These are phyloP conservation scores for Muschampia plurimacula DNA, from an alignment of 2,888 invertebrate species.

Conservation along the genomic window DNA sequence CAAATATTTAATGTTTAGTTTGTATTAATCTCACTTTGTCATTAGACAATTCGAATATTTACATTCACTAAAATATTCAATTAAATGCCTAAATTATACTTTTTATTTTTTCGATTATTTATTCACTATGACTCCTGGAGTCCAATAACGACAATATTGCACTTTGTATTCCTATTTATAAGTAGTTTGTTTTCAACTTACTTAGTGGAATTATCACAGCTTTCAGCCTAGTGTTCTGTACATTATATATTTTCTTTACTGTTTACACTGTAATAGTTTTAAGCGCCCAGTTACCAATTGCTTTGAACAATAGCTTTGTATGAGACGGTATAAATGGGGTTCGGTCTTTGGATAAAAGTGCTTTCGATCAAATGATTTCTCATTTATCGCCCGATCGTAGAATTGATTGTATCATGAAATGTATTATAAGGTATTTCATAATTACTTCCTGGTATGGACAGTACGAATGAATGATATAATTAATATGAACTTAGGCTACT, in stretches of 20 bases:
- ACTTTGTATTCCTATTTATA: constrained; percentile 65
- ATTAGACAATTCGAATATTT: too few relatives aligned
- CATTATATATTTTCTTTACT: constrained; percentile 46
- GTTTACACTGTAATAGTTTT: constrained; percentile 38
- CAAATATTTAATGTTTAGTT: background rate
- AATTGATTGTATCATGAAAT: too few relatives aligned
- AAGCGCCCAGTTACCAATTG: background rate
- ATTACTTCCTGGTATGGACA: too few relatives aligned
- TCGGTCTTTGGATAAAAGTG: too few relatives aligned
- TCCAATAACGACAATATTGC: constrained; percentile 73
- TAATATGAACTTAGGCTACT: too few relatives aligned
- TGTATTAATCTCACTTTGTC: background rate
- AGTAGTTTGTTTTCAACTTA: constrained; percentile 50
- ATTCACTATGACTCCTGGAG: constrained; percentile 40
- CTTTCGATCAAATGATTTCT: too few relatives aligned
- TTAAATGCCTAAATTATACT: too few relatives aligned
- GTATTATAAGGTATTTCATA: too few relatives aligned
- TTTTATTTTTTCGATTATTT: background rate
- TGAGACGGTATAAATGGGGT: background rate
- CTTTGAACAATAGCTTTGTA: background rate
- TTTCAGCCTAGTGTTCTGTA: constrained; percentile 16
- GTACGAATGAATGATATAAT: too few relatives aligned
- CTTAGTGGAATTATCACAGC: constrained; percentile 9
- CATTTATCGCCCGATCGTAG: too few relatives aligned
- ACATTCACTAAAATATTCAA: too few relatives aligned